Percentiles rank a stretch among this genome's conserved stretches.
Evolutionary conservation across 2,113 vertebrate species (phyloP).

Genomic region (Microcebus ravelobensis): DNA sequence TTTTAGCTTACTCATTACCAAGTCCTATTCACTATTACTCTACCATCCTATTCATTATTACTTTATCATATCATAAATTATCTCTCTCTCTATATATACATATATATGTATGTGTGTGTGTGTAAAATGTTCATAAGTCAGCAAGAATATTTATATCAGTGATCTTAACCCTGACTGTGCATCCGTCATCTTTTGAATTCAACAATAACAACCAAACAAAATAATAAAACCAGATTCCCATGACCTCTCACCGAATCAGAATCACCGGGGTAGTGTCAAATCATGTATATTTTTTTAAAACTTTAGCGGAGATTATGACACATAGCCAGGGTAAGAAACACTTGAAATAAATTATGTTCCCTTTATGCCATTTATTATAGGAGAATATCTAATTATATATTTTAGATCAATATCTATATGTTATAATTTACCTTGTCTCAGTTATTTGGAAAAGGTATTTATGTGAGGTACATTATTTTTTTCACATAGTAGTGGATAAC

Average conservation of each 20-base stretch:
- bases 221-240: not conserved
- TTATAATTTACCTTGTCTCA: conserved; percentile 36
- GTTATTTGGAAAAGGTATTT: conserved; percentile 39
- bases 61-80: not conserved
- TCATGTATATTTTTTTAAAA: not conserved
- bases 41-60: not conserved
- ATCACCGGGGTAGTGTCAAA: not conserved
- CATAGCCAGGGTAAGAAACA: not conserved
- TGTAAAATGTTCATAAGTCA: not conserved
- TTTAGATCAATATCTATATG: conserved; percentile 2
- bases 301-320: not conserved
- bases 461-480: not conserved
- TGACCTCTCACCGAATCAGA: not conserved
- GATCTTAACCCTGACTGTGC: not conserved
- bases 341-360: not conserved
- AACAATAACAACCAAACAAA: not conserved
- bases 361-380: not conserved
- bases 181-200: conserved; percentile 38
- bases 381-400: not conserved
- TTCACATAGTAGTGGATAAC: not conserved
- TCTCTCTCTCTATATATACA: not conserved
- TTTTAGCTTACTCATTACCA: not conserved
- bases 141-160: not conserved
- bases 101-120: not conserved
- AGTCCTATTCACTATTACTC: not conserved